Conservation (phyloP, 2,113 vertebrate genomes). For the Engraulis encrasicolus region DNA sequence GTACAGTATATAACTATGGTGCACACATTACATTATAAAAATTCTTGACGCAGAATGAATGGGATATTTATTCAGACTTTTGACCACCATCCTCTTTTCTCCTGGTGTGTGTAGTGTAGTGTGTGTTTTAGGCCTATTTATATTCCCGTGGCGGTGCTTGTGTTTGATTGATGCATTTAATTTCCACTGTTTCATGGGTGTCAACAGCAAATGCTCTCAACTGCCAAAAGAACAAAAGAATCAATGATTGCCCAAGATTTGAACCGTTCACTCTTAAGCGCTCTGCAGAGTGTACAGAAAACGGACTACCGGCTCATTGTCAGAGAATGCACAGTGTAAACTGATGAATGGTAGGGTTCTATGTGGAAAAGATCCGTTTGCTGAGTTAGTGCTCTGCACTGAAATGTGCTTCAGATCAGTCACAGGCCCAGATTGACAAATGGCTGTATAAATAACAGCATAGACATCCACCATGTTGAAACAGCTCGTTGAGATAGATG, state of each 20-base stretch:
- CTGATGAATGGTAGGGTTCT: not conserved
- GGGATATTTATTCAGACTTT: not conserved
- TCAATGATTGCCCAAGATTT: not conserved
- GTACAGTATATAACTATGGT: not conserved
- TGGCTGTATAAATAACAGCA: not conserved
- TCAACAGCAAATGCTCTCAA: not conserved
- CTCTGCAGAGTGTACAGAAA: not conserved
- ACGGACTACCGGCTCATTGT: not conserved
- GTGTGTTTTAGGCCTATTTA: not conserved
- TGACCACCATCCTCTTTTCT: not conserved
- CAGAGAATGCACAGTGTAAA: not conserved
- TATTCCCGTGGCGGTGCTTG: too few species aligned
- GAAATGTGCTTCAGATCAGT: constrained; percentile 36
- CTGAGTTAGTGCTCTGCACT: not conserved
- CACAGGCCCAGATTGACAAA: constrained; percentile 1
- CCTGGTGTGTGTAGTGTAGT: not conserved
- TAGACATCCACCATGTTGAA: not conserved
- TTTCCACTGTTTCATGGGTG: not conserved
- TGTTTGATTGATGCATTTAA: not conserved
- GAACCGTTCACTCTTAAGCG: not conserved
- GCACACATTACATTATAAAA: not conserved
- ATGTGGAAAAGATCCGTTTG: not conserved
- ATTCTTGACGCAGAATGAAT: not conserved
- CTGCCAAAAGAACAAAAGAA: not conserved
- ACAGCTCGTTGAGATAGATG: not conserved